phyloP scores from a whole-genome alignment of 2,888 invertebrate genomes.

The Drosophila meridiana region DNA sequence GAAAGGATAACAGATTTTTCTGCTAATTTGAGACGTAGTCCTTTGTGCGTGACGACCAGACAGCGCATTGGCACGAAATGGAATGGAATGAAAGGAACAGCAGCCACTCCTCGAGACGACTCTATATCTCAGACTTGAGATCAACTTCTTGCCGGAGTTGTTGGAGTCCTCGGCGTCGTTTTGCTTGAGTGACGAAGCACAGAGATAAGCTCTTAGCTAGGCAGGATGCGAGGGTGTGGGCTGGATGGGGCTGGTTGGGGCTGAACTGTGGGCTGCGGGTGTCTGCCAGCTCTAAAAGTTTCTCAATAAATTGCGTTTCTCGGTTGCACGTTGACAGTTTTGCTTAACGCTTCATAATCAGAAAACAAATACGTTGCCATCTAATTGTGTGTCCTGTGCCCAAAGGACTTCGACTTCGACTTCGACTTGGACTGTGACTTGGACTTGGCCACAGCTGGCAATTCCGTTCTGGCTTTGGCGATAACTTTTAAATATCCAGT shows the following conservation, averaged over 20 bases:
- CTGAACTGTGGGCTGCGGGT: neutral
- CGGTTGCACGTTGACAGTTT: slow-evolving; percentile 83
- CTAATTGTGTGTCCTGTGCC: slow-evolving; percentile 74
- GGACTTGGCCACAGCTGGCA: slow-evolving; percentile 57
- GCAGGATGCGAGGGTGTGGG: slow-evolving; percentile 39
- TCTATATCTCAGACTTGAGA: slow-evolving; percentile 62
- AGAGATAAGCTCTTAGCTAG: slow-evolving; percentile 72
- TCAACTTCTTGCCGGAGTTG: slow-evolving; percentile 72
- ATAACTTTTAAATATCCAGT: slow-evolving; percentile 64
- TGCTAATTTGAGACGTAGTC: slow-evolving; percentile 82
- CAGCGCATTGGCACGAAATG: slow-evolving; percentile 21
- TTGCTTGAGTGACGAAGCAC: slow-evolving; percentile 80
- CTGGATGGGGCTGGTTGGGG: too few species aligned
- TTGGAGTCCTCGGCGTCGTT: slow-evolving; percentile 47
- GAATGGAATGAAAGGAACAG: slow-evolving; percentile 21
- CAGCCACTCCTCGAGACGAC: slow-evolving; percentile 9
- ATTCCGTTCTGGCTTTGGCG: slow-evolving; percentile 45
- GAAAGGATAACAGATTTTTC: slow-evolving; percentile 84
- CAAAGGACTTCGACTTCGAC: slow-evolving; percentile 30
- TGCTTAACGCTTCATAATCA: slow-evolving; percentile 85
- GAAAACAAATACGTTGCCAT: slow-evolving; percentile 83
- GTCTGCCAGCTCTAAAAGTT: slow-evolving; percentile 68
- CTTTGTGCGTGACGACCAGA: slow-evolving; percentile 82
- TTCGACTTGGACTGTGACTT: slow-evolving; percentile 43
- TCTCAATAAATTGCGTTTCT: slow-evolving; percentile 82